A percentile compares a stretch with the other conserved stretches of the same genome.
Evolutionary conservation across 2,888 invertebrate genomes (phyloP).

Genomic region (Acrocera orbiculus): DNA sequence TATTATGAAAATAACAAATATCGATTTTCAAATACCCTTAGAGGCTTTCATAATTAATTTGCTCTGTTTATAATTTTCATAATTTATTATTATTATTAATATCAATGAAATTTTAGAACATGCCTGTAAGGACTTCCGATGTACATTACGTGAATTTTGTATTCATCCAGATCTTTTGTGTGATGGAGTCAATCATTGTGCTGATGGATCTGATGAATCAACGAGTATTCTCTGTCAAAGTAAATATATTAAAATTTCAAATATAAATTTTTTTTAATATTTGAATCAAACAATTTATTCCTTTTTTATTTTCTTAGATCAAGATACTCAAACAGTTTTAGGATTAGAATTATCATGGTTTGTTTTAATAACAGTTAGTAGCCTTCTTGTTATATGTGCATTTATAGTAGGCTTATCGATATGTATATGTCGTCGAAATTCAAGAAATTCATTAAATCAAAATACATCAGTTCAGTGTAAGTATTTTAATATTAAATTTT

Average conservation of each 20-base stretch:
- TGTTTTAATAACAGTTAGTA: slow-evolving; percentile 51
- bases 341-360: slow-evolving; percentile 64
- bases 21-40: too few species aligned
- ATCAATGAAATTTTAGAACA: slow-evolving; percentile 44
- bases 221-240: slow-evolving; percentile 71
- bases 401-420: slow-evolving; percentile 51
- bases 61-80: too few species aligned
- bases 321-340: slow-evolving; percentile 43
- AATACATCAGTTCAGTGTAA: slow-evolving; percentile 34
- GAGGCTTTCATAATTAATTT: too few species aligned
- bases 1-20: too few species aligned
- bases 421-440: slow-evolving; percentile 57
- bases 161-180: slow-evolving; percentile 81
- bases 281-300: background rate
- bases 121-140: slow-evolving; percentile 75
- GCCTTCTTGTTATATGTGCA: slow-evolving; percentile 48
- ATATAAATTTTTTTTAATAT: background rate
- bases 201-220: slow-evolving; percentile 83
- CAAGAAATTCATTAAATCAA: slow-evolving; percentile 33
- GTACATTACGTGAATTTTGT: slow-evolving; percentile 76
- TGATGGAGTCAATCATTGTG: slow-evolving; percentile 87
- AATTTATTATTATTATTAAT: slow-evolving; percentile 14
- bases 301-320: too few species aligned
- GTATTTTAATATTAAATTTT: slow-evolving; percentile 9
- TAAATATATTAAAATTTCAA: slow-evolving; percentile 33